Base-by-base conservation (phyloP, 37 sponge, comb jelly and placozoan genomes). In the Bolinopsis microptera region DNA sequence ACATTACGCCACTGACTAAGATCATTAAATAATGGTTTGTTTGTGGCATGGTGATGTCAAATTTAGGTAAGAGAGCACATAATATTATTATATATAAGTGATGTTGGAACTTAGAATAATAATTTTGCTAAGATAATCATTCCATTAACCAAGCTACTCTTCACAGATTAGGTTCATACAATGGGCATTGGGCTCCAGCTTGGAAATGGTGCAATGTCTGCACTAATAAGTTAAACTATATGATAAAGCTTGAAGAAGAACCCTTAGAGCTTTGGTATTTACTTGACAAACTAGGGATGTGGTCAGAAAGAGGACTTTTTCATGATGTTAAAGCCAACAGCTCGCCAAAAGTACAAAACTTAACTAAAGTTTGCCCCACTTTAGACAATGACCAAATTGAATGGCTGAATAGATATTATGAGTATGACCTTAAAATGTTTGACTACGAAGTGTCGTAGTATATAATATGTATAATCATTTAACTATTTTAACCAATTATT, bases 241-340 rank as follows among this genome's bases (percentile, higher is more conserved):
- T 72, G 22, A 72, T 72, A 72, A 72, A 72, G 75, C 31, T 72
- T 23, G 75, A 72, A 72, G 75, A 72, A n/a, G 75, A 72, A 21
- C 75, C 75, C 5, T 30, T 72, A 28, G 75, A 72, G 75, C 26
- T 72, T 5, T 72, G 75, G 75, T 72, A 23, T 72, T n/a, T 72
- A 3, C 31, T 72, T 3, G 75, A 72, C 31, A 72, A 72, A 28
- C 3, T 72, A 28, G 75, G 75, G 18, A 23, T 72, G 26, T 72
- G 75, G 75, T 30, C 26, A 2, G 75, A 72, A 30, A n/a, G 75
- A 28, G 26, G 31, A 72, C 26, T 18, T 48, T 48, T 48, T 48
- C 61, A 48, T 48, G 61, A 48, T 48, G 13, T 13, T 48, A 48
- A 48, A 48, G 61, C 61, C 5, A 48, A 48, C 13, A 48, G 61